Evolutionary conservation across 2,113 vertebrate genomes (phyloP), one percentile per base, ranked within the genome.

Genomic region (Scomber scombrus): DNA sequence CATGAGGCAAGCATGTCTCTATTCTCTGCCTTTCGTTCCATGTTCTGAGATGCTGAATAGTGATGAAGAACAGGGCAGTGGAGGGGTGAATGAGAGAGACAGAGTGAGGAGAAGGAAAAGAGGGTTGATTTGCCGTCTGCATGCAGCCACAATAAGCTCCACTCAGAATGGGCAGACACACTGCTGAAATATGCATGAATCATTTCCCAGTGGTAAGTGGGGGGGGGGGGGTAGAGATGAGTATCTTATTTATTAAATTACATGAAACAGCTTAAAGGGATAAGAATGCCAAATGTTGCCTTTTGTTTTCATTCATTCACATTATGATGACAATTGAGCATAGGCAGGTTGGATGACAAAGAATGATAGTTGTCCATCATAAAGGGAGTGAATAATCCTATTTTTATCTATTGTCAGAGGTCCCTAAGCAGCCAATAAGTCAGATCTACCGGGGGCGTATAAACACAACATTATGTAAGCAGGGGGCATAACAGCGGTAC

Each of bases 131-230:
- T 92, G 89, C 88, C 78, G 56, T 89, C 86, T 89, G 64, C 67
- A 81, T 86, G 88, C 84, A 79, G 81, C 88, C 91, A 86, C 87
- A 88, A 90, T 87, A 93, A 85, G 85, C 87, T 89, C 78, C 80
- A 84, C 87, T 92, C 79, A 82, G 81, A 88, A 84, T 79, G 74
- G 82, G 86, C 86, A 91, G 87, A 91, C 90, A 82, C 84, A 52
- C 84, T 93, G 75, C 77, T 93, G 85, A 92, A 93, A 94, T 91
- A 93, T 94, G 90, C 88, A 94, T 92, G 90, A 94, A 88, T 90
- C 87, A 90, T 89, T 90, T 92, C 86, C 89, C 80, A 65, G 81
- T 52, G 26, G 84, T 74, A 76, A 55, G 66, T 61, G 60, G 61
- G 58, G 43, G 47, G 64, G 23, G 69, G 40, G 40, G 60, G 54